Conservation (phyloP, 2,888 invertebrate species). For the Drosophila buzzatii region DNA sequence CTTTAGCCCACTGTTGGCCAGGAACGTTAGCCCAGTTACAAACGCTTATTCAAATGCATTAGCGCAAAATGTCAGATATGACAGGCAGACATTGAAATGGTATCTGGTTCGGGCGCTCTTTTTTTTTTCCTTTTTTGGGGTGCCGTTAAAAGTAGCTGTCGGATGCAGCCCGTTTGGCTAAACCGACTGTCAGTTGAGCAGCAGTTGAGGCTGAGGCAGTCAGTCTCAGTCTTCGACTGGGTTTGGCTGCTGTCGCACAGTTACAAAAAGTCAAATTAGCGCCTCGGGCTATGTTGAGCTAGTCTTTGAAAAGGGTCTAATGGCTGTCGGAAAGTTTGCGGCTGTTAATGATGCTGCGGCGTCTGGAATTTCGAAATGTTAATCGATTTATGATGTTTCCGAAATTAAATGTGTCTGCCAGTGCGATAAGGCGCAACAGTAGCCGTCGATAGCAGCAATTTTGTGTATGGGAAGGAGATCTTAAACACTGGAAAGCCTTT, state of each 20-base stretch:
- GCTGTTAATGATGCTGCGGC: constrained; percentile 70
- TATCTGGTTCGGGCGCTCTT: constrained; percentile 12
- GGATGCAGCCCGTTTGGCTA: constrained; percentile 43
- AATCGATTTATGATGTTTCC: constrained; percentile 77
- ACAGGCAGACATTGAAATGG: constrained; percentile 61
- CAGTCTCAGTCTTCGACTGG: not conserved
- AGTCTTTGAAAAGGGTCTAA: constrained; percentile 74
- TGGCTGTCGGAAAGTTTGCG: constrained; percentile 74
- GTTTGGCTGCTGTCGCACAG: constrained; percentile 6
- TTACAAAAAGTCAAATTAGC: constrained; percentile 73
- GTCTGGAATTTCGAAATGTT: constrained; percentile 56
- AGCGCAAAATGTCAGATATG: constrained; percentile 76
- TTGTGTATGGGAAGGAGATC: not conserved
- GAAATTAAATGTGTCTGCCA: constrained; percentile 67
- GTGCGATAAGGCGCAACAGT: constrained; percentile 64
- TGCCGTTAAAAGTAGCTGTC: constrained; percentile 49
- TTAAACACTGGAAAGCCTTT: constrained; percentile 51
- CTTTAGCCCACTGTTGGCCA: not conserved
- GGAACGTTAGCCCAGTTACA: constrained; percentile 60
- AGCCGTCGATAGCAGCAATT: constrained; percentile 37
- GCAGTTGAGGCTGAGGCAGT: not conserved
- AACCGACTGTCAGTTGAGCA: constrained; percentile 29
- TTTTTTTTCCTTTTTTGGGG: not conserved
- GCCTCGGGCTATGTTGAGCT: constrained; percentile 49
- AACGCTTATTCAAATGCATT: constrained; percentile 75